Evolutionary conservation across 2,113 vertebrate genomes (phyloP).

Genomic region (Laterallus jamaicensis): DNA sequence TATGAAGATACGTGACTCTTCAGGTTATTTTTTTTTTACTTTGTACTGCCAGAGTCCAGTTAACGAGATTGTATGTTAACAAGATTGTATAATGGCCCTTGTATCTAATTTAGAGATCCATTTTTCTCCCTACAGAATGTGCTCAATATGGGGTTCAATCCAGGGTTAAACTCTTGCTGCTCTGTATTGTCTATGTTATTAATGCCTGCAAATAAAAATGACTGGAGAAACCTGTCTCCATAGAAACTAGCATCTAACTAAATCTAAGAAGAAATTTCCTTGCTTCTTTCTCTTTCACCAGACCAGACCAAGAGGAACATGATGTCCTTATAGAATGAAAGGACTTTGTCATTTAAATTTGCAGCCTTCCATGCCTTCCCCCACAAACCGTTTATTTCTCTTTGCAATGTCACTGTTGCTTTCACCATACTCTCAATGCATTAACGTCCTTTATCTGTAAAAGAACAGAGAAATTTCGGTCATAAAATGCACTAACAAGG

Average conservation of each 20-base stretch:
- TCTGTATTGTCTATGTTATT: constrained; percentile 42
- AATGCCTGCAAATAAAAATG: constrained; percentile 62
- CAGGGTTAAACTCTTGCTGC: constrained; percentile 60
- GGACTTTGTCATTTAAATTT: background rate
- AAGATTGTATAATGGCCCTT: constrained; percentile 8
- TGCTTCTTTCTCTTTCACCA: constrained; percentile 28
- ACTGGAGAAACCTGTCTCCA: constrained; percentile 61
- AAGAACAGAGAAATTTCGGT: background rate
- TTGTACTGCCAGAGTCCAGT: background rate
- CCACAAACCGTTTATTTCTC: background rate
- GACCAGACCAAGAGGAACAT: constrained; percentile 19
- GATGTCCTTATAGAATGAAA: background rate
- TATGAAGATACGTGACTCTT: background rate
- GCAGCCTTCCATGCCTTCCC: background rate
- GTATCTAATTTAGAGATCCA: constrained; percentile 43
- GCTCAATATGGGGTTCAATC: constrained; percentile 35
- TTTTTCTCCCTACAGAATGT: constrained; percentile 31
- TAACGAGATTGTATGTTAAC: constrained; percentile 31
- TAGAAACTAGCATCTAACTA: constrained; percentile 66
- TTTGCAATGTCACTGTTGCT: background rate
- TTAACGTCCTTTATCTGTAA: background rate
- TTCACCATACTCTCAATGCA: background rate
- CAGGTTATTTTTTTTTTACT: background rate
- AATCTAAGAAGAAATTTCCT: constrained; percentile 37
- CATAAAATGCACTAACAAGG: background rate